Evolutionary conservation across 2,113 vertebrate species (phyloP), one percentile per base, ranked within the genome.

Genomic region (Gymnocephalus cernua): DNA sequence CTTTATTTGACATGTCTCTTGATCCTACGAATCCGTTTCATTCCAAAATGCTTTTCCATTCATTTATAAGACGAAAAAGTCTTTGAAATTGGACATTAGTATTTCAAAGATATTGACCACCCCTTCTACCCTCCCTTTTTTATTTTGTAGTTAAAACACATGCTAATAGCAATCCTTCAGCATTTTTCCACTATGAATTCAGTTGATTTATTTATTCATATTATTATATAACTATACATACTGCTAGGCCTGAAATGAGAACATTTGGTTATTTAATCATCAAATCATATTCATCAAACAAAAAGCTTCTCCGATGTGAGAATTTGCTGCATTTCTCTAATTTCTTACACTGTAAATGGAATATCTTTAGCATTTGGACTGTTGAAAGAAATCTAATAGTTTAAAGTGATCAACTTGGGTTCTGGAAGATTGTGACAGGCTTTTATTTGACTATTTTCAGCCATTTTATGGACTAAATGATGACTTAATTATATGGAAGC

Each of bases 1-100:
- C 82, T 87, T 86, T 88, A 88, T 90, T 89, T 89, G 91, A 90
- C 84, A 73, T 67, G 45, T 84, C 89, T 82, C 84, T 92, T 93
- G 88, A 92, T 92, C 82, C 84, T 16, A 67, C 59, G 70, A 74
- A 78, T 79, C 72, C 21, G 77, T 84, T 91, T 91, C 83, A 86
- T 79, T 86, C 80, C 76, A 48, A 84, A 91, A 89, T 89, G 83
- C 69, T 86, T 64, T 59, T 10, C 66, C n/a, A 83, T 91, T 88
- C 80, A 89, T 80, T 79, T 53, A 23, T 13, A 65, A 25, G 61
- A 23, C 27, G 38, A 72, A 81, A 21, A 79, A 41, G 29, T 88
- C 83, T 89, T 88, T 90, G 82, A 93, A 90, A 89, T 18, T 16
- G 56, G 72, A 87, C 87, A 88, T 90, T 87, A 90, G 79, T 86